Base-by-base conservation (phyloP, 1,140 invertebrate species). In the Drosophila nigrodunni region DNA sequence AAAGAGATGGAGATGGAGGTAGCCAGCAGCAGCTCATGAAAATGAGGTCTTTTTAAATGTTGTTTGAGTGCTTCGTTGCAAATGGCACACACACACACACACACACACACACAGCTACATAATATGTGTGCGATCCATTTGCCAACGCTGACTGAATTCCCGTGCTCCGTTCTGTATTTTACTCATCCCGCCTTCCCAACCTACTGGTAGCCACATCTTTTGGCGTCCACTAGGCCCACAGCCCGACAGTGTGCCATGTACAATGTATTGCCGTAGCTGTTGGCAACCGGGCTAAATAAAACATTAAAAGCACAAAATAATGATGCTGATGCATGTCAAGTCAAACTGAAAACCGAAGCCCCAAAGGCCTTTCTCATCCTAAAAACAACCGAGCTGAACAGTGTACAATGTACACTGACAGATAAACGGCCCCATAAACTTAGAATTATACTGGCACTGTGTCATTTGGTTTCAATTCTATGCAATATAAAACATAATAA, bases 271-370 rank as follows among this genome's bases (percentile, higher is more conserved):
- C 50, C 39, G 61, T 72, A 71, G 78, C 82, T 81, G 82, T 81
- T 80, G 82, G 82, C 82, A 86, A 73, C 60, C 75, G 49, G 69
- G 71, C 82, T 87, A 86, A 86, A 86, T 86, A 86, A 86, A 86
- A 86, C 82, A 86, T 86, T 86, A 86, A 86, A 86, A 86, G 82
- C 82, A 87, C 82, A 86, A 86, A 86, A 86, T 86, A 86, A 86
- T 86, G 82, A 86, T 86, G 82, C 82, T 86, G 82, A 86, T 86
- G 82, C 82, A 86, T 86, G 82, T 86, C 82, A 86, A 86, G 82
- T 78, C 82, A 87, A 86, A 86, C 82, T 86, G 78, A 82, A 82
- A 83, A 82, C 80, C 82, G 68, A 79, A 82, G 30, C 78, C 82
- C 82, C 82, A 80, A 86, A 78, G 82, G 67, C 71, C 58, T 52